A percentile compares a stretch with the other conserved stretches of the same genome.
Conservation (phyloP, 1,140 invertebrate genomes). For the Eubasilissa regina region DNA sequence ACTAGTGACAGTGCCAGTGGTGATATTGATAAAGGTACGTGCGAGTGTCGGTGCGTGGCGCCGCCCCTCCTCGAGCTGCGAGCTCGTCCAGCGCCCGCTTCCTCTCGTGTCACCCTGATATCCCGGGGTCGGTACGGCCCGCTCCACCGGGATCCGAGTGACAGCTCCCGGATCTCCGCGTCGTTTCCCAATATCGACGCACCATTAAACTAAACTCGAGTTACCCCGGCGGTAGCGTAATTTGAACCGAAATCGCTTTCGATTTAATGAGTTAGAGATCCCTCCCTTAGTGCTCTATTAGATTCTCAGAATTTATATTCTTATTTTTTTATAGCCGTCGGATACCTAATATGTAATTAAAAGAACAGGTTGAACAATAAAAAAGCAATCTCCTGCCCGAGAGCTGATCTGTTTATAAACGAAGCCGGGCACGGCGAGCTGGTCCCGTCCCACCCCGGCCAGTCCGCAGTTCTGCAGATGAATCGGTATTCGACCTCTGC, state of each 20-base stretch:
- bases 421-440: conserved; percentile 25
- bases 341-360: conserved; percentile 55
- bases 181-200: too few species aligned
- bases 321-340: conserved; percentile 46
- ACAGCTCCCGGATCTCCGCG: background rate
- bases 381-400: conserved; percentile 45
- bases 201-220: too few species aligned
- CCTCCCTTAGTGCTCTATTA: conserved; percentile 35
- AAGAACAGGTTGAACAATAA: conserved; percentile 54
- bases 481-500: conserved; percentile 33
- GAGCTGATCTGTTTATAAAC: conserved; percentile 50
- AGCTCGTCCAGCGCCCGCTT: background rate
- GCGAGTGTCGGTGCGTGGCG: conserved; percentile 16
- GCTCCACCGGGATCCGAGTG: background rate
- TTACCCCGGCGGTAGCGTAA: background rate
- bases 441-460: conserved; percentile 10
- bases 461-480: conserved; percentile 16
- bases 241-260: conserved; percentile 11
- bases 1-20: conserved; percentile 47
- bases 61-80: background rate
- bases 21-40: conserved; percentile 47
- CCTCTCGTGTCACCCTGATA: background rate
- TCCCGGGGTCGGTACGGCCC: background rate
- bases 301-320: conserved; percentile 38
- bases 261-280: background rate